Base-by-base conservation (phyloP, 1,140 invertebrate genomes). In the Lutraria rhynchaena region DNA sequence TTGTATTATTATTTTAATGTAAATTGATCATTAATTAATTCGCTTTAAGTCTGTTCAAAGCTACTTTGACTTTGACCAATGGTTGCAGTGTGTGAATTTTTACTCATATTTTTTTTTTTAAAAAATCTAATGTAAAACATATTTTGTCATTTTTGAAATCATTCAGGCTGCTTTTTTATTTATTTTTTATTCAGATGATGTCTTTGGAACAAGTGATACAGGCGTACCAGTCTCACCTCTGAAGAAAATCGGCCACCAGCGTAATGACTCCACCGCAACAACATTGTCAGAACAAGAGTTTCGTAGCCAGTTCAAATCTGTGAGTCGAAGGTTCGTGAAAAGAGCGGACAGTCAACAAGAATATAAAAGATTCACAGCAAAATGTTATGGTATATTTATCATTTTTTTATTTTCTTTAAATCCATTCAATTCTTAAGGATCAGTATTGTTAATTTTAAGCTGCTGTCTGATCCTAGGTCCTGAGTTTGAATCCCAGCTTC, bases 261-360 rank as follows among this genome's bases (percentile, higher is more conserved):
- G 90, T 3, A 86, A 87, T 3, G 86, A 89, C 51, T 91, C 90
- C 7, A 85, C 81, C 0, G 70, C 86, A 24, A 89, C 90, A 2
- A 91, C 90, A 0, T 33, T 65, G 0, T 91, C 90, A 27, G 90
- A 91, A 77, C 76, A 65, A 19, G 88, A 89, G 74, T 91, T 91
- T 80, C 86, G 87, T 57, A 75, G 74, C 9, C 67, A 86, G 44
- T 91, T 85, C 49, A 74, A 83, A 13, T 76, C 84, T 7, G 60
- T 85, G 19, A 77, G 87, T 17, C 88, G 87, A 82, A 85, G 87
- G 31, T 63, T 89, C 49, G 88, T 91, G 3, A 83, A 89, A 74
- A 73, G 90, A 11, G 82, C 87, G 33, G 85, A 91, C 70, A 91
- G 88, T 73, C 88, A 89, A 53, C 87, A 88, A 67, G 88, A 91